Conservation (phyloP, 2,113 vertebrate genomes). For the Cygnus buccinator region DNA sequence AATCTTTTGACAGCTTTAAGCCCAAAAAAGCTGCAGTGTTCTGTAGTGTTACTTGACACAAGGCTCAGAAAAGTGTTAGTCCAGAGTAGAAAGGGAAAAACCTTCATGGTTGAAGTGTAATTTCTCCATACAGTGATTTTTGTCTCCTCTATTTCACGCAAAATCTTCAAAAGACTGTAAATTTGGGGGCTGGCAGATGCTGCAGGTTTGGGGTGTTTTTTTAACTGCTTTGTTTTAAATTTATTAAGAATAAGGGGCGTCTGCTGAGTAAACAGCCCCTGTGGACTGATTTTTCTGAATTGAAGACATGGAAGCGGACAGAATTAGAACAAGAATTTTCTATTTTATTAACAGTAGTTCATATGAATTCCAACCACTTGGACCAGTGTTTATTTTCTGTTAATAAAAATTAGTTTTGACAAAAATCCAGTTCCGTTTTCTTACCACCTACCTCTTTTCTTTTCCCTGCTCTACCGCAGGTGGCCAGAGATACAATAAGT, state of each 20-base stretch:
- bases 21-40: not conserved
- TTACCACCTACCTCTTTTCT: not conserved
- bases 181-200: not conserved
- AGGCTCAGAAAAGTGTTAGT: not conserved
- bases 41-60: not conserved
- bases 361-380: conserved; percentile 35
- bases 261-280: not conserved
- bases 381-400: conserved; percentile 81
- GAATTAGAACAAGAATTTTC: conserved; percentile 4
- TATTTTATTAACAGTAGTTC: conserved; percentile 74
- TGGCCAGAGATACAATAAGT: conserved; percentile 33
- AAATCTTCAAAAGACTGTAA: not conserved
- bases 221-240: not conserved
- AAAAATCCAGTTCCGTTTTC: conserved; percentile 62
- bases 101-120: not conserved
- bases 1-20: not conserved
- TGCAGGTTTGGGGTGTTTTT: not conserved
- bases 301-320: not conserved
- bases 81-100: not conserved
- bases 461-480: conserved; percentile 3
- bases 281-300: not conserved
- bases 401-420: conserved; percentile 87
- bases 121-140: not conserved
- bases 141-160: not conserved
- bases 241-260: not conserved